Percentiles rank a stretch among this genome's conserved stretches.
phyloP scores from a whole-genome alignment of 2,797 vertebrate species.

The Parauchenoglanis punctatus region DNA sequence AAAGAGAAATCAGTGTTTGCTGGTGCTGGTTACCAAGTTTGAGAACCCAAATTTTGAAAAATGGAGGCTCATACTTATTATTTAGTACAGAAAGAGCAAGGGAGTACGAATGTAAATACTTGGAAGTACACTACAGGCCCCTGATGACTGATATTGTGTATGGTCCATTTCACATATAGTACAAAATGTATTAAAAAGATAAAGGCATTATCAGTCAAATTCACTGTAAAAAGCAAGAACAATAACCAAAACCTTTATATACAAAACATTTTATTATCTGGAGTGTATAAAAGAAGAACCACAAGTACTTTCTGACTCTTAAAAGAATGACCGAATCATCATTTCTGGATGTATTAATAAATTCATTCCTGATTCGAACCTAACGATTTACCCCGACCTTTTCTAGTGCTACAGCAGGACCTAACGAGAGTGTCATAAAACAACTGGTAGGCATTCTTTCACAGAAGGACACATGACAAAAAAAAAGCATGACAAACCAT shows the following conservation, averaged over 20 bases:
- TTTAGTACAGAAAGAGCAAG: no score
- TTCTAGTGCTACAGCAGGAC: neutral
- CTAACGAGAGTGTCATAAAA: neutral
- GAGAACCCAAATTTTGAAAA: no score
- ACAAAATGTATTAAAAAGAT: neutral
- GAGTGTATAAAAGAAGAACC: neutral
- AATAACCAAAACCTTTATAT: neutral
- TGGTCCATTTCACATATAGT: neutral
- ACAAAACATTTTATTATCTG: slow-evolving; percentile 23
- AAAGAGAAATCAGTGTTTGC: no score
- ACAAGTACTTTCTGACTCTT: neutral
- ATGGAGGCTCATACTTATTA: no score
- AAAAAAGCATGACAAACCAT: neutral
- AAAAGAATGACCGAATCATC: neutral
- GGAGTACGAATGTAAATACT: no score
- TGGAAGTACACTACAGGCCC: no score
- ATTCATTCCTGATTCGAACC: neutral
- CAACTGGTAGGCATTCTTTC: neutral
- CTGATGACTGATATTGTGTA: neutral
- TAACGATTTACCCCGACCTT: neutral
- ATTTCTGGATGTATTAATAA: neutral
- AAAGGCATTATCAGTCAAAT: neutral
- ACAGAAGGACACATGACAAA: neutral
- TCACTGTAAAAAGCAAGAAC: neutral
- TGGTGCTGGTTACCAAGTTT: no score